These are phyloP conservation scores for Colistium nudipinnis DNA, from an alignment of 2,113 vertebrate species.

Conservation along the genomic window DNA sequence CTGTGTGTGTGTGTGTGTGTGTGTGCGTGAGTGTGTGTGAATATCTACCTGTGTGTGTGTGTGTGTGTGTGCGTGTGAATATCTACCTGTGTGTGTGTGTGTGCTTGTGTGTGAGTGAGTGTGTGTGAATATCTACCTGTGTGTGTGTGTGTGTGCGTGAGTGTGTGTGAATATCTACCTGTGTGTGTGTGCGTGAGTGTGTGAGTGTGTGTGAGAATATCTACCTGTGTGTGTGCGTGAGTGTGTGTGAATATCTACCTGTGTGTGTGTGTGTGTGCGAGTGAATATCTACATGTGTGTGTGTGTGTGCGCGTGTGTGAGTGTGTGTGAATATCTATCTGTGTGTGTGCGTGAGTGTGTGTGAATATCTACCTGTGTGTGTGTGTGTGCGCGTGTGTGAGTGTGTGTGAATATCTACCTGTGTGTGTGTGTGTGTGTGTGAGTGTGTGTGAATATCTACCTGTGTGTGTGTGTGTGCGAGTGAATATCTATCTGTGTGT, in stretches of 20 bases:
- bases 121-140: too few species aligned
- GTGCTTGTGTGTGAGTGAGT: too few species aligned
- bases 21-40: too few species aligned
- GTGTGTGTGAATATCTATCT: background rate
- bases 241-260: background rate
- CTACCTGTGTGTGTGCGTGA: background rate
- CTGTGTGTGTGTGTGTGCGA: too few species aligned
- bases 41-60: slow-evolving; percentile 11
- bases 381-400: slow-evolving; percentile 26
- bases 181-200: slow-evolving; percentile 22
- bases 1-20: slow-evolving; percentile 22
- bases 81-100: too few species aligned
- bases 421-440: too few species aligned
- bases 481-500: too few species aligned
- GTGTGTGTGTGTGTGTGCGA: slow-evolving; percentile 12
- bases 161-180: background rate
- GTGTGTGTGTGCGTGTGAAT: slow-evolving; percentile 18
- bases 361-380: background rate
- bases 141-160: slow-evolving; percentile 1
- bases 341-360: slow-evolving; percentile 12
- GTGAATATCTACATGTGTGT: slow-evolving; percentile 12
- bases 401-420: too few species aligned
- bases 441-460: too few species aligned
- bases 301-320: background rate
- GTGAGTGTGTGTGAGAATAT: slow-evolving; percentile 18